Evolutionary conservation across 2,888 invertebrate genomes (phyloP), one percentile per base, ranked within the genome.

Genomic region (Ceratothoa steindachneri): DNA sequence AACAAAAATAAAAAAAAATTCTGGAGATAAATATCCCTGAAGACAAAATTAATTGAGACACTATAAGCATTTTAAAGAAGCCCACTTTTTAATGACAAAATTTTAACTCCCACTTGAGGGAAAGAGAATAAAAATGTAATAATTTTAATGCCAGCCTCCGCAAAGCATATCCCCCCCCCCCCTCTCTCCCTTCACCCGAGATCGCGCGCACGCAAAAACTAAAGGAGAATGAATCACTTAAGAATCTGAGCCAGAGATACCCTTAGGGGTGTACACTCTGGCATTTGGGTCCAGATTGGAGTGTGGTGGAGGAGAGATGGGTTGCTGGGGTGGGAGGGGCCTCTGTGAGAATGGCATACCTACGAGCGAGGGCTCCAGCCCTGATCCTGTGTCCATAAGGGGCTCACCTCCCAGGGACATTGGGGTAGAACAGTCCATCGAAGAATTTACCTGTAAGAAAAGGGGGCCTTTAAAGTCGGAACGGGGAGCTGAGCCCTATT

Each of bases 241-340:
- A 30, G 60, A 64, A 9, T 71, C 71, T 7, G 60, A 29, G 64
- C 41, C 64, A 30, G 29, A 30, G 15, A 71, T 72, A 22, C 75
- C 78, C 65, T 84, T 84, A 31, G 85, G 85, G 53, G 84, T 85
- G 82, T 85, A 85, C 81, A 85, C 84, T 30, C 84, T 83, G 71
- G 85, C 85, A 77, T 85, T 83, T 53, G 85, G 85, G 81, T 85
- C 85, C 74, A 85, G 82, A 72, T 82, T 84, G 19, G 85, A 85
- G 77, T 81, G 75, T 64, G 77, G 80, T 7, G 80, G 73, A 2
- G 80, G 68, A 7, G 75, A 71, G 27, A 70, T 73, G 64, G 74
- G 75, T 9, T 72, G 67, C 15, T 70, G 75, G n/a, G 31, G 67
- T 27, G 22, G 67, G 30, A 19, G 31, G 30, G 67, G n/a, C 1